Evolutionary conservation across 1,140 invertebrate species (phyloP), one percentile per base, ranked within the genome.

Genomic region (Aphaenogaster rudis): DNA sequence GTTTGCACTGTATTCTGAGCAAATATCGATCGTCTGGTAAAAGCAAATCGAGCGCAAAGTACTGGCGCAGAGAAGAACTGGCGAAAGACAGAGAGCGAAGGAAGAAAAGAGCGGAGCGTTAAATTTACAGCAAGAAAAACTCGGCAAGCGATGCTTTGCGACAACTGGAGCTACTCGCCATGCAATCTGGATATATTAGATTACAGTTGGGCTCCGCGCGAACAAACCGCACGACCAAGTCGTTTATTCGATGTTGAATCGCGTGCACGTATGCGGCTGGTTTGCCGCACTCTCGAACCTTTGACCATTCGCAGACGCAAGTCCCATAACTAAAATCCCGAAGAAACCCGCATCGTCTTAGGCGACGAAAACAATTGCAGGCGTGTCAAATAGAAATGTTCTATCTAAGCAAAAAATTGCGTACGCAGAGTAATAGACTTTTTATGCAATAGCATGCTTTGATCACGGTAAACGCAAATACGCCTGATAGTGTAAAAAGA

Each of bases 141-240:
- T 90, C 72, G 80, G 54, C 63, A 91, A 91, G 90, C 88, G 39
- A 88, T 90, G 86, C 90, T 71, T 88, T 85, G 76, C 79, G 67
- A 87, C 82, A 88, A 81, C 78, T 80, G 74, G 88, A 90, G 54
- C 82, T 90, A 88, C 72, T 87, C 88, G 81, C 76, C 89, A 88
- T 92, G 87, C 82, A 87, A 71, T 90, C 87, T 66, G 78, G n/a
- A 84, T 84, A 50, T 76, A 48, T 36, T 42, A 21, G 36, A 84
- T 76, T 61, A 69, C n/a, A 59, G 33, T 76, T 50, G 21, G 61
- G 21, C 80, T 33, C 39, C 69, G 64, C 45, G 54, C 17, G 42
- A 59, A 76, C 17, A 6, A 78, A 78, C 3, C 77, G 17, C 59
- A 72, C 33, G 57, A 69, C 11, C 64, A 86, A 52, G 21, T 90